Evolutionary conservation across 2,888 invertebrate species (phyloP).

Genomic region (Coelopa pilipes): DNA sequence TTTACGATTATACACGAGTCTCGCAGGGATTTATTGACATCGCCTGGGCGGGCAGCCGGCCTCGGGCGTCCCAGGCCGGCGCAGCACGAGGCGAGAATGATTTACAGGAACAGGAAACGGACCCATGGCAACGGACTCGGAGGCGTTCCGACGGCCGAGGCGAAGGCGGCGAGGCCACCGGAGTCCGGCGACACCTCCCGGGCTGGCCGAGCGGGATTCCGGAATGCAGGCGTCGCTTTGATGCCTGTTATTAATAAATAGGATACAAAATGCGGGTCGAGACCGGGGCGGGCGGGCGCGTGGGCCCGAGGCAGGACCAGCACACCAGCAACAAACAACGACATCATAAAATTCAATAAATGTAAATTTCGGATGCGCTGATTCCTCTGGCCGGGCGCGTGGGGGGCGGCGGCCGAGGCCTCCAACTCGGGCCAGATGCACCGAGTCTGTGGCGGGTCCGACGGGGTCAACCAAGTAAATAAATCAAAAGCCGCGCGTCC

Average conservation of each 20-base stretch:
- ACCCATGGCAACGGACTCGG: too few species aligned
- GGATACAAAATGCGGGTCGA: background rate
- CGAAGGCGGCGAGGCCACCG: too few species aligned
- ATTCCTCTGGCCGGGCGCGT: background rate
- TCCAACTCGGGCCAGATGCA: too few species aligned
- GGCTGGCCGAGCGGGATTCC: too few species aligned
- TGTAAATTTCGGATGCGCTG: constrained; percentile 1
- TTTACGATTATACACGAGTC: constrained; percentile 32
- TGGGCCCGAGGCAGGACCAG: background rate
- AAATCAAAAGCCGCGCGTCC: constrained; percentile 11
- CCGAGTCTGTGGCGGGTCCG: too few species aligned
- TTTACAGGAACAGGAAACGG: too few species aligned
- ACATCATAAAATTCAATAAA: constrained; percentile 21
- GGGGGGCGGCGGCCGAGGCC: too few species aligned
- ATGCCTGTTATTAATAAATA: constrained; percentile 30
- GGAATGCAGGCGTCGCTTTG: constrained; percentile 5
- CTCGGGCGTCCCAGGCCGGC: too few species aligned
- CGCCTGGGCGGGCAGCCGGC: too few species aligned
- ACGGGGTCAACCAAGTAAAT: constrained; percentile 1
- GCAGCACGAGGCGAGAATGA: too few species aligned
- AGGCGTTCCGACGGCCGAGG: too few species aligned
- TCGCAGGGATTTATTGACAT: constrained; percentile 28
- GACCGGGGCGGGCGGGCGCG: background rate
- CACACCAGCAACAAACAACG: background rate
- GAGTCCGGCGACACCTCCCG: too few species aligned